phyloP scores from a whole-genome alignment of 2,888 invertebrate species.

The Artemia sp. region DNA sequence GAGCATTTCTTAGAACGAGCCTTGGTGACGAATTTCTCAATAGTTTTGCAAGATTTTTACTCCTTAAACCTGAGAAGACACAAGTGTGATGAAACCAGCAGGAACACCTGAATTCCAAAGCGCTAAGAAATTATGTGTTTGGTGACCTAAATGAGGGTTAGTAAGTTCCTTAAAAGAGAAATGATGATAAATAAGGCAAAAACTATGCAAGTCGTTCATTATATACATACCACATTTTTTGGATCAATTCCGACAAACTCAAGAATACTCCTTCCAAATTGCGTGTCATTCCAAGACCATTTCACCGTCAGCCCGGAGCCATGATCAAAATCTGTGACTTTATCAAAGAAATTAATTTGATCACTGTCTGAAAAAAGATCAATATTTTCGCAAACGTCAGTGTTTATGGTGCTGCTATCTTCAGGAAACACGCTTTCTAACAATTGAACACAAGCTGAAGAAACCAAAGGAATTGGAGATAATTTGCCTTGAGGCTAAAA shows the following conservation, averaged over 20 bases:
- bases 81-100: no score
- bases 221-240: neutral
- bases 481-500: neutral
- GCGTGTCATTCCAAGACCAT: neutral
- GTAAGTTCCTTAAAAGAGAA: no score
- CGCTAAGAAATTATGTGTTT: no score
- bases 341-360: neutral
- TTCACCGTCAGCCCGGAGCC: neutral
- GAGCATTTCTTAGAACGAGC: no score
- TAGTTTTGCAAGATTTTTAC: no score
- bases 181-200: no score
- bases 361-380: neutral
- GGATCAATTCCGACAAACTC: slow-evolving; percentile 10
- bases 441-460: slow-evolving; percentile 1
- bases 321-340: slow-evolving; percentile 6
- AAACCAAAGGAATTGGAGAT: neutral
- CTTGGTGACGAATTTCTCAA: no score
- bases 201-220: no score
- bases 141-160: no score
- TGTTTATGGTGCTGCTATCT: neutral
- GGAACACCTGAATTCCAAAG: no score
- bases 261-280: slow-evolving; percentile 6
- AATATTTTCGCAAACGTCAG: neutral
- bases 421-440: slow-evolving; percentile 1
- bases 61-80: no score